These are phyloP conservation scores for Eudyptes chrysolophus DNA, from an alignment of 2,113 vertebrate species.

Conservation along the genomic window DNA sequence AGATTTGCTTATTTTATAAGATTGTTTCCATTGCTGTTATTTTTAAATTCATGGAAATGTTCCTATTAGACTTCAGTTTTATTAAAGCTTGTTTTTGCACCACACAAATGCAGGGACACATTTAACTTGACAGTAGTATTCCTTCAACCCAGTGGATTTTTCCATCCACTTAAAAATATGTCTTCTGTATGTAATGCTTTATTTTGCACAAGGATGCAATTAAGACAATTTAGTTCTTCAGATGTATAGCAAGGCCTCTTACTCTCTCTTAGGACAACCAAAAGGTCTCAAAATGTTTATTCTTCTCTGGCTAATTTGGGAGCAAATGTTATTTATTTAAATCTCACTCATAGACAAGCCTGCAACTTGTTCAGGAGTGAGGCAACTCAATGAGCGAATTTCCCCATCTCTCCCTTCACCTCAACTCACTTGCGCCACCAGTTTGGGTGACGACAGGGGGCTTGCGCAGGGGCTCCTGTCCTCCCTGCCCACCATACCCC, in stretches of 20 bases:
- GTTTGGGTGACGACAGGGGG: background rate
- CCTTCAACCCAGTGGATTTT: constrained; percentile 42
- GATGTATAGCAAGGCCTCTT: background rate
- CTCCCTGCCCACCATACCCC: background rate
- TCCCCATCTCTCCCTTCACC: background rate
- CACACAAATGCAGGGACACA: background rate
- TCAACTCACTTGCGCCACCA: background rate
- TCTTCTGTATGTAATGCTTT: constrained; percentile 33
- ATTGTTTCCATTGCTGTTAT: constrained; percentile 33
- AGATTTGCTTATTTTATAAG: constrained; percentile 39
- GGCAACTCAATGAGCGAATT: background rate
- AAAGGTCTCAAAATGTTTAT: constrained; percentile 24
- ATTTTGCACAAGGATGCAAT: constrained; percentile 56
- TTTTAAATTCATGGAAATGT: constrained; percentile 45
- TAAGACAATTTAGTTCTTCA: constrained; percentile 40
- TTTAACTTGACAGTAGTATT: constrained; percentile 41
- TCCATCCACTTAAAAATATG: constrained; percentile 41
- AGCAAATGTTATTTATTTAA: constrained; percentile 33
- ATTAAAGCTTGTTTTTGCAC: constrained; percentile 26
- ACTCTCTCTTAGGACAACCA: background rate
- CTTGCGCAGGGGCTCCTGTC: background rate
- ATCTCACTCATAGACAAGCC: background rate
- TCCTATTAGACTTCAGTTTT: constrained; percentile 42
- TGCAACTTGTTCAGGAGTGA: background rate
- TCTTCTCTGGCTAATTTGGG: constrained; percentile 23